Base-by-base conservation (phyloP, 2,113 vertebrate species). In the Aramus guarauna region DNA sequence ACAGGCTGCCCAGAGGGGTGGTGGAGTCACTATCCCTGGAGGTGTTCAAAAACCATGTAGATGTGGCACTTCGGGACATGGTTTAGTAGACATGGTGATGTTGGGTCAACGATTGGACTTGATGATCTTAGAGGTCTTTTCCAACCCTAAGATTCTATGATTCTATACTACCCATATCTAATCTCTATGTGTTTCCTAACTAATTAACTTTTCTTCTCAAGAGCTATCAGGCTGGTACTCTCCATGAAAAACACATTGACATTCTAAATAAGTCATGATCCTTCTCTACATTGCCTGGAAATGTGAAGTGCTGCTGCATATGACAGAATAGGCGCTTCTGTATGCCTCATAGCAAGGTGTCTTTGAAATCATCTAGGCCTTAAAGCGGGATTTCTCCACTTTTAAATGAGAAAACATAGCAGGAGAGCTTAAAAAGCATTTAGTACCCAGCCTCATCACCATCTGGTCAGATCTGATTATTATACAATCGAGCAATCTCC, bases 391-490 rank as follows among this genome's bases (percentile, higher is more conserved):
- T 93, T 95, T 97, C 82, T 96, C 74, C 60, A 56, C 79, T 92
- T 91, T 83, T 71, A 95, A 97, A 96, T 96, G 94, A 97, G 84
- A 88, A 97, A 97, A 75, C 90, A 39, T 95, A 97, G 95, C 92
- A 97, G 81, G 92, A 97, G 95, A 96, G 79, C 96, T 97, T 97
- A 88, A 95, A 96, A 98, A 97, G 94, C 95, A 95, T 97, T 97
- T 95, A 97, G 77, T 95, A 96, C 89, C 86, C 88, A 81, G 93
- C 77, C 86, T 98, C 96, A 97, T 94, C 88, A 94, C 98, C 98
- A 98, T 98, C 98, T 98, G 98, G 97, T 98, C 97, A 98, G 85
- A 98, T 98, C 96, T 97, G 95, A 98, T 98, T 98, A 97, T 94
- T 94, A 94, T 86, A 97, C 92, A 98, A 96, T 94, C 64, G 82